phyloP scores from a whole-genome alignment of 2,888 invertebrate species.

The Zaprionus lineosus region DNA sequence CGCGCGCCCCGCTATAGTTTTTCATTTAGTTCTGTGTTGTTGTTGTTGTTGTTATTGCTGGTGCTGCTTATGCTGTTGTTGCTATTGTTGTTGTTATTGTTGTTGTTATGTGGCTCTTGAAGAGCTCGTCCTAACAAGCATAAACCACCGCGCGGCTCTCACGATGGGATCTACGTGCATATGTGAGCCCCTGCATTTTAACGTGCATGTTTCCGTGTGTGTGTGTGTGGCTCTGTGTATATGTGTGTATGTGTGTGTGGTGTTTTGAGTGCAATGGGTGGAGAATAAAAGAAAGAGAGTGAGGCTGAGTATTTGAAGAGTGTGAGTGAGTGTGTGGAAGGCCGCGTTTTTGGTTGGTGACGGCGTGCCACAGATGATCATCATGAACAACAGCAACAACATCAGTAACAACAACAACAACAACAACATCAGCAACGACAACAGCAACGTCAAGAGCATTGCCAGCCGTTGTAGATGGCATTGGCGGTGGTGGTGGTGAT shows the following conservation, averaged over 20 bases:
- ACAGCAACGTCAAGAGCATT: slow-evolving; percentile 16
- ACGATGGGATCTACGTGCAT: slow-evolving; percentile 41
- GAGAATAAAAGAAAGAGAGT: slow-evolving; percentile 2
- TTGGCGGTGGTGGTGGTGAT: slow-evolving; percentile 11
- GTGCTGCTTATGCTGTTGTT: slow-evolving; percentile 3
- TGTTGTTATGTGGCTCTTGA: slow-evolving; percentile 43
- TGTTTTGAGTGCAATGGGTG: no score
- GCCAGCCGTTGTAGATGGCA: slow-evolving; percentile 5
- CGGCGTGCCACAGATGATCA: slow-evolving; percentile 72
- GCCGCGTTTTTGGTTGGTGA: slow-evolving; percentile 75
- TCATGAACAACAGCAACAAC: slow-evolving; percentile 47
- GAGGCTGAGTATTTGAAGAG: slow-evolving; percentile 26
- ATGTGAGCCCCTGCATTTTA: slow-evolving; percentile 4
- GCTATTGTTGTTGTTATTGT: slow-evolving; percentile 26
- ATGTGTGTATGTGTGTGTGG: no score
- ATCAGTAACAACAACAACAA: slow-evolving; percentile 9
- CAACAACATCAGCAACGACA: no score
- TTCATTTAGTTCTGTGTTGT: slow-evolving; percentile 20
- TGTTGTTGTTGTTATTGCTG: slow-evolving; percentile 6
- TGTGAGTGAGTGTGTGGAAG: slow-evolving; percentile 60
- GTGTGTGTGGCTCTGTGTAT: slow-evolving; percentile 17
- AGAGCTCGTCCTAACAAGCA: slow-evolving; percentile 62
- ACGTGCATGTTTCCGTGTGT: no score
- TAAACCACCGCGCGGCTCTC: slow-evolving; percentile 61
- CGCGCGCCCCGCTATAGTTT: slow-evolving; percentile 40